Evolutionary conservation across 2,113 vertebrate species (phyloP), one percentile per base, ranked within the genome.

Genomic region (Balaeniceps rex): DNA sequence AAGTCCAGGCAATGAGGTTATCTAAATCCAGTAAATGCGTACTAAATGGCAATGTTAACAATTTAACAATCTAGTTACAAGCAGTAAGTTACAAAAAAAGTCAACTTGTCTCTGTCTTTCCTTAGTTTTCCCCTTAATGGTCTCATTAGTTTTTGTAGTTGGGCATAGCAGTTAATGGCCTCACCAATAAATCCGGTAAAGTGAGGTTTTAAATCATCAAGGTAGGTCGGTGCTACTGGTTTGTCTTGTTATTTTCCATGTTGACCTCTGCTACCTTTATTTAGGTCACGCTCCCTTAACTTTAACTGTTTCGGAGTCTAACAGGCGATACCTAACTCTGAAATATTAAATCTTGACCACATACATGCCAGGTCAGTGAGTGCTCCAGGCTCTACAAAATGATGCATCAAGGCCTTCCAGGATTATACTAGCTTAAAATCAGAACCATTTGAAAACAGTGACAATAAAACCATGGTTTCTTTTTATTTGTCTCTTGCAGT

Each of bases 61-160:
- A 94, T 95, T 97, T 97, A 96, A 97, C 54, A 78, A 87, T 54
- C 54, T 88, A 97, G 87, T 97, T 97, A 94, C 75, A 85, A 66
- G 77, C 51, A 71, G 44, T 71, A 96, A 96, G 92, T 91, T 96
- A 91, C 47, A 84, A 71, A 94, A 93, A 60, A 87, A 97, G 91
- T 70, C 24, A 96, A 88, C 46, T 81, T 91, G 63, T 93, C 84
- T 96, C 96, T 92, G 78, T 86, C 83, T 84, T 97, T 66, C 86
- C 69, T 96, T 96, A 88, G 83, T 97, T 93, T 98, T 88, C 82
- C 75, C 58, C 90, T 97, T 97, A 97, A 97, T 97, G 96, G 94
- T 97, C 90, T 98, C 97, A 94, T 96, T 97, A 97, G 60, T 90
- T 98, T 97, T 97, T 97, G 96, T 95, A 93, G 95, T 51, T 96